A percentile compares a stretch with the other conserved stretches of the same genome.
Evolutionary conservation across 64 coral and sea anemone genomes (phyloP).

Genomic region (Montipora foliosa): DNA sequence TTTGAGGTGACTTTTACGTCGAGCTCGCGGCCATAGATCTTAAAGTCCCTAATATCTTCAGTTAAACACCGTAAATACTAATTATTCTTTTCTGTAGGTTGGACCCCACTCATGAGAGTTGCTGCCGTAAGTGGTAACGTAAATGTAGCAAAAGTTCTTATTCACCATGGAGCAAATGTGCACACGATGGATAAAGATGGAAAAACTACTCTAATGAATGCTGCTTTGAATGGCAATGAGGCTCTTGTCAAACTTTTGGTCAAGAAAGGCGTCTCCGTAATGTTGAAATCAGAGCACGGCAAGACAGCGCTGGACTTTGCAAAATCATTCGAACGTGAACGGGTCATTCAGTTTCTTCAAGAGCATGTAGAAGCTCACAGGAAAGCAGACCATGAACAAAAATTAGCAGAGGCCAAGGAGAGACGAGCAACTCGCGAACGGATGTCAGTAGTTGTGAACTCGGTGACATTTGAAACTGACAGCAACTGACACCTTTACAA

Average conservation of each 20-base stretch:
- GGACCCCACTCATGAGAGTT: slow-evolving; percentile 93
- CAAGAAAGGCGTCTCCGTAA: slow-evolving; percentile 84
- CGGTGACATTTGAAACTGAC: background rate
- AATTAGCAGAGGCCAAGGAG: slow-evolving; percentile 69
- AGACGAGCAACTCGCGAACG: slow-evolving; percentile 30
- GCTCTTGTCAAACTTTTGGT: slow-evolving; percentile 87
- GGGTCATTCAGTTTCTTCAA: slow-evolving; percentile 73
- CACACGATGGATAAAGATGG: slow-evolving; percentile 91
- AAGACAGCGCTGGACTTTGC: slow-evolving; percentile 98
- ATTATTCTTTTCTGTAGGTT: slow-evolving; percentile 51
- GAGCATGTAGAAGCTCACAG: slow-evolving; percentile 74
- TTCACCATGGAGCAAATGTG: slow-evolving; percentile 94
- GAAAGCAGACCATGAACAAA: slow-evolving; percentile 65
- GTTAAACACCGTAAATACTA: too few relatives aligned
- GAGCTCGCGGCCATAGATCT: too few relatives aligned
- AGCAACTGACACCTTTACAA: background rate
- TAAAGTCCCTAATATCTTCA: too few relatives aligned
- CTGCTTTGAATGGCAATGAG: slow-evolving; percentile 90
- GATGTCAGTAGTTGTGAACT: background rate
- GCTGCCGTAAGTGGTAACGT: slow-evolving; percentile 79
- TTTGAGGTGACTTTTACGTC: too few relatives aligned
- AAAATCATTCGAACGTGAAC: slow-evolving; percentile 86
- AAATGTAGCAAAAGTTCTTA: slow-evolving; percentile 85
- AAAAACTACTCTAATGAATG: slow-evolving; percentile 95
- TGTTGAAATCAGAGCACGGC: slow-evolving; percentile 73